A percentile compares a stretch with the other conserved stretches of the same genome.
Evolutionary conservation across 2,888 invertebrate genomes (phyloP).

Genomic region (Dryobota labecula): DNA sequence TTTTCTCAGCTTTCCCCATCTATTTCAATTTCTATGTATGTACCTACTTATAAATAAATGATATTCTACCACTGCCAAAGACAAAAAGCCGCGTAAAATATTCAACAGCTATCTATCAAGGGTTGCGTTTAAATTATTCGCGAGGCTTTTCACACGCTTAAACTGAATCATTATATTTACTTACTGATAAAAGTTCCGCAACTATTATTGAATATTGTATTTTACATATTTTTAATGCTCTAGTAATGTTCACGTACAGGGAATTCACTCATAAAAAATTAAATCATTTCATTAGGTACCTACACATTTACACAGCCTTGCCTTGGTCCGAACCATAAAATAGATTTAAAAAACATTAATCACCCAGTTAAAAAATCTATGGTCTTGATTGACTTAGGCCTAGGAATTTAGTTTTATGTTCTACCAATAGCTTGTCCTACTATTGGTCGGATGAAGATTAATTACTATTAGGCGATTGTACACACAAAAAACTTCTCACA

Average conservation of each 20-base stretch:
- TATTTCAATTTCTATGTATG: conserved; percentile 39
- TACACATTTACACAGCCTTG: no score
- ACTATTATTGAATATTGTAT: conserved; percentile 19
- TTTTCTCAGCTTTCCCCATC: conserved; percentile 5
- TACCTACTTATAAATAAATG: conserved; percentile 41
- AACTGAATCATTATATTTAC: conserved; percentile 41
- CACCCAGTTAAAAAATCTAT: background rate
- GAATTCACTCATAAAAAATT: background rate
- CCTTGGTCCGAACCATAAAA: background rate
- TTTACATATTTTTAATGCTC: background rate
- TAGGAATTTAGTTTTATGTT: conserved; percentile 7
- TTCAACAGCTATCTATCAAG: conserved; percentile 48
- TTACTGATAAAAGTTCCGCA: conserved; percentile 20
- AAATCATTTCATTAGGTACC: background rate
- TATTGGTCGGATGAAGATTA: conserved; percentile 24
- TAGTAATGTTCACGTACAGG: background rate
- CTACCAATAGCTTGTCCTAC: background rate
- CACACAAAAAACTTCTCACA: background rate
- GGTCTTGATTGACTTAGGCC: conserved; percentile 7
- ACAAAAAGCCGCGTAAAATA: conserved; percentile 55
- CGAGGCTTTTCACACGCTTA: conserved; percentile 40
- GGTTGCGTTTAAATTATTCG: conserved; percentile 53
- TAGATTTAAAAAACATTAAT: background rate
- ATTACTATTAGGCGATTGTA: conserved; percentile 6
- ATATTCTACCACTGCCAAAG: conserved; percentile 35